Base-by-base conservation (phyloP, 2,888 invertebrate genomes). In the Cryptophagus acutangulus region DNA sequence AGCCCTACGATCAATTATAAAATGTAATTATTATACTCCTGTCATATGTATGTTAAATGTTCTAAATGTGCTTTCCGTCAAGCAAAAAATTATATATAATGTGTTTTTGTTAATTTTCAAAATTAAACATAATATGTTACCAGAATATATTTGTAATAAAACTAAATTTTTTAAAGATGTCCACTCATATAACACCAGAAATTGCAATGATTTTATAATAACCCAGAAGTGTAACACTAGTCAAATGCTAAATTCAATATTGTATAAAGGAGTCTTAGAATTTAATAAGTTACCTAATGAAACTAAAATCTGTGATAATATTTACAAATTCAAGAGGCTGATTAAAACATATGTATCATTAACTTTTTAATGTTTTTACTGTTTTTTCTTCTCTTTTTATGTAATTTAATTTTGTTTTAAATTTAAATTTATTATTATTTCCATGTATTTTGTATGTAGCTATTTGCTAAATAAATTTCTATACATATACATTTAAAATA, bases 41-140 rank as follows among this genome's bases (percentile, higher is more conserved):
- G 13, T 28, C 12, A 13, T 10, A n/a, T 10, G 10, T 10, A 28
- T 28, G 28, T 12, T 10, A 10, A 28, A 6, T 28, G 28, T 28
- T 10, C 12, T 28, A 28, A 4, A n/a, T 28, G 13, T 28, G 4
- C 4, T 28, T 5, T 10, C 28, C 4, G 28, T 28, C 5, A 28
- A 28, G 12, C 28, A 28, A 28, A 28, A 28, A 28, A 28, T 28
- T 6, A 12, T 28, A 4, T 28, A 10, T 28, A 28, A 12, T 28
- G 28, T 28, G 4, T 13, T 10, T 28, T 6, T 28, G 10, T 28
- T 28, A 10, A 10, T 28, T 6, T 28, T 28, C 12, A 28, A 28
- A 12, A 28, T 28, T 28, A 28, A 28, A 28, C 8, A 28, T 28
- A 28, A 28, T 10, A 10, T 28, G 13, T 28, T 28, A 28, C 28